phyloP scores from a whole-genome alignment of 2,797 vertebrate species.

The Ceyx erithaca region DNA sequence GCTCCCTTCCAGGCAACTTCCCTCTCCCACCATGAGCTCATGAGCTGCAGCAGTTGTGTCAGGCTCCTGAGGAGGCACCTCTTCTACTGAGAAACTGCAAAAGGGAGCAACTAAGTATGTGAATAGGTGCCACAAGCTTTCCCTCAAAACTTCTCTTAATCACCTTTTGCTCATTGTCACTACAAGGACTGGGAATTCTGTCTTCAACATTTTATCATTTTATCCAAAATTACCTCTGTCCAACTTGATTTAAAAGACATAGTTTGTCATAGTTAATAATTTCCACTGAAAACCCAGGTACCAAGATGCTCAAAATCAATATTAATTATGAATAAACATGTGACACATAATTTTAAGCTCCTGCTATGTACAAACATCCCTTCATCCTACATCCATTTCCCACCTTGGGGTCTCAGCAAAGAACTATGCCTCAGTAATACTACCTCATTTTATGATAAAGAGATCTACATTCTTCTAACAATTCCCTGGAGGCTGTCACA shows the following conservation, averaged over 20 bases:
- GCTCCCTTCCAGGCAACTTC: not conserved
- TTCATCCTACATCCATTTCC: not conserved
- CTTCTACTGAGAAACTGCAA: not conserved
- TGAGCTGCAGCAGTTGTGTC: not conserved
- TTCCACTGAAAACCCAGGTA: constrained; percentile 6
- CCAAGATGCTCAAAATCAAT: not conserved
- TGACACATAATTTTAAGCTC: not conserved
- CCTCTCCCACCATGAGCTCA: not conserved
- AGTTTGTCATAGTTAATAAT: not conserved
- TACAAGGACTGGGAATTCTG: not conserved
- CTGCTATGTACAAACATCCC: not conserved
- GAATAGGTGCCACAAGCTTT: not conserved
- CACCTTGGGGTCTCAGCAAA: not conserved
- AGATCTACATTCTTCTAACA: not conserved
- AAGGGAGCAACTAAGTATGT: not conserved
- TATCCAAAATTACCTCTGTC: not conserved
- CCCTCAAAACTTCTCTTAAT: not conserved
- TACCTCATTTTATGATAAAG: not conserved
- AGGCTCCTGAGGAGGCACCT: not conserved
- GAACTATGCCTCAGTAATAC: not conserved
- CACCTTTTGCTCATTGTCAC: not conserved
- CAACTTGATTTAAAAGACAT: not conserved
- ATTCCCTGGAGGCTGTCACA: not conserved
- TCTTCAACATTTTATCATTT: not conserved
- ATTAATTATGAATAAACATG: not conserved